Evolutionary conservation across 2,113 vertebrate species (phyloP).

Genomic region (Setophaga kirtlandii): DNA sequence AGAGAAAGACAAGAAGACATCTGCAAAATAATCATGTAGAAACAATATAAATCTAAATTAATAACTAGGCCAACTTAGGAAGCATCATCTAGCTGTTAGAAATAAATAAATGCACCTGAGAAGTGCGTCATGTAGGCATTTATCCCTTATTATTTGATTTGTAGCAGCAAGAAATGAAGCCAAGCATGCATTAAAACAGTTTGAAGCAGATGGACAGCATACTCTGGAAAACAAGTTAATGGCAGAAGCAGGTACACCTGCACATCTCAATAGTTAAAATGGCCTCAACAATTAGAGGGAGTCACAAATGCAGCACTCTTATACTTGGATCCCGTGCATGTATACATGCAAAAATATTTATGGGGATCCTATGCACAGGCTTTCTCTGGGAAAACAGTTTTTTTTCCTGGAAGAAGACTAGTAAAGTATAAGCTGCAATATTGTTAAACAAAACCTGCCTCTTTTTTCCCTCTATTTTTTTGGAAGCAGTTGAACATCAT

Average conservation of each 20-base stretch:
- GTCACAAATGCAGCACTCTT: not conserved
- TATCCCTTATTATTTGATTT: constrained; percentile 28
- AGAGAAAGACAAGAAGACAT: not conserved
- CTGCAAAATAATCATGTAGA: not conserved
- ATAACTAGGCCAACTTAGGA: not conserved
- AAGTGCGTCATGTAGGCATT: not conserved
- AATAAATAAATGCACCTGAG: not conserved
- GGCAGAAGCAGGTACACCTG: not conserved
- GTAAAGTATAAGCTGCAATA: not conserved
- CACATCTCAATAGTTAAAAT: not conserved
- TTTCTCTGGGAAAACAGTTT: not conserved
- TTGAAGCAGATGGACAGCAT: not conserved
- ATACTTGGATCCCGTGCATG: not conserved
- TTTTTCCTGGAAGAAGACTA: not conserved
- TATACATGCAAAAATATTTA: not conserved
- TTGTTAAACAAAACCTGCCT: not conserved
- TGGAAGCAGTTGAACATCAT: not conserved
- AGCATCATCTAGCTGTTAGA: not conserved
- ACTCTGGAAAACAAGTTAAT: constrained; percentile 2
- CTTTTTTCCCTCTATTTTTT: not conserved
- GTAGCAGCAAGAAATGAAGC: not conserved
- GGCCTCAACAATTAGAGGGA: not conserved
- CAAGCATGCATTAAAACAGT: not conserved
- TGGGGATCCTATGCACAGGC: not conserved
- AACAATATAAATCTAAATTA: not conserved